Base-by-base conservation (phyloP, 2,797 vertebrate species). In the Hafferia zeledoni region DNA sequence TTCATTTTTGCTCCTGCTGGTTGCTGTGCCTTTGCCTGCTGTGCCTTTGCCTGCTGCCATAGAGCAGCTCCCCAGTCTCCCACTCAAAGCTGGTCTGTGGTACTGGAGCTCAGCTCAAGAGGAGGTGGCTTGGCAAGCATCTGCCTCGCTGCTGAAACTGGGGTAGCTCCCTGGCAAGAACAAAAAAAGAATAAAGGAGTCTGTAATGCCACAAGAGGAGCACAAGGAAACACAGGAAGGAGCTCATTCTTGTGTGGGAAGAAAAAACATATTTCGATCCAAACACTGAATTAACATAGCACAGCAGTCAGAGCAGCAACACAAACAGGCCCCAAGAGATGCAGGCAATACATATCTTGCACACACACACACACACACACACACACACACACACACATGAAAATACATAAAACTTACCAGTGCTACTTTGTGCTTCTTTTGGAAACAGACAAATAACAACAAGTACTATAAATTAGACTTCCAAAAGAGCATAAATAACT, bases 171-270 rank as follows among this genome's bases (percentile, higher is more conserved):
- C 93, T 5, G 13, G 92, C 0, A 82, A 95, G 79, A 87, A 68
- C 41, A 74, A 61, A 49, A 49, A 39, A 75, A 94, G 89, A 96
- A 96, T 91, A 95, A 97, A 95, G 90, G 39, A 93, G 91, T 39
- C 83, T 55, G 43, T 69, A 75, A 89, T 20, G 61, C 87, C 92
- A 69, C 75, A 85, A 89, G 79, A 92, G 35, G 39, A 49, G 89
- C 75, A 85, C 79, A 85, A 92, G 91, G 61, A 91, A 95, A 71
- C 39, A 83, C 39, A 61, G 76, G 89, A 95, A 95, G 46, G 20
- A 78, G 37, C 46, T 61, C 23, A 5, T 67, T 89, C 94, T 71
- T 71, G 39, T 84, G 75, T 49, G 56, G 63, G 76, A 88, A 77
- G 33, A 24, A 56, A 43, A 31, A 30, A 43, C 5, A 33, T 6